These are phyloP conservation scores for Cheirogaleus major DNA, from an alignment of 2,797 vertebrate genomes.

Conservation along the genomic window DNA sequence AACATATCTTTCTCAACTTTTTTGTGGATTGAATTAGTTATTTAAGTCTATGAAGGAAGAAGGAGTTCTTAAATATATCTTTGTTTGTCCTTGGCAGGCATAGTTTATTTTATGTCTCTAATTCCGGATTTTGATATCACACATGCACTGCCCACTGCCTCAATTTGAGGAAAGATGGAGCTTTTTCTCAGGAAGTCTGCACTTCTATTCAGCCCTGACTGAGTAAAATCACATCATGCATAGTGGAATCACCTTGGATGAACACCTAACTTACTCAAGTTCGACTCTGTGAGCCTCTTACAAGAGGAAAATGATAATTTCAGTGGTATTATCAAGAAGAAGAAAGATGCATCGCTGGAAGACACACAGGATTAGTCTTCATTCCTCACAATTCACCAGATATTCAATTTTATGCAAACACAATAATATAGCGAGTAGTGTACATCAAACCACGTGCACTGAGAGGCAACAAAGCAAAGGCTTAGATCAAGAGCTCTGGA, in stretches of 20 bases:
- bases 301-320: background rate
- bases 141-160: background rate
- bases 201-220: background rate
- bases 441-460: fast-evolving
- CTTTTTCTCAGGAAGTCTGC: background rate
- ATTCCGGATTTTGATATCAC: background rate
- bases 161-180: background rate
- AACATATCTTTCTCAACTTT: background rate
- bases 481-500: background rate
- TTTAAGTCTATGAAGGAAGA: background rate
- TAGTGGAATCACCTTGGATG: background rate
- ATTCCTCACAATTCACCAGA: background rate
- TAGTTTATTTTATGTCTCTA: background rate
- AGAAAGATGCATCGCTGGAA: background rate
- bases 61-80: background rate
- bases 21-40: background rate
- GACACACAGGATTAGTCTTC: background rate
- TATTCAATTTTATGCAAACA: background rate
- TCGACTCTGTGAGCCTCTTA: background rate
- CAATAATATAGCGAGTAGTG: background rate
- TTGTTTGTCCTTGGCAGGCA: background rate
- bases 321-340: background rate
- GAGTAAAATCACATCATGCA: background rate
- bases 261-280: background rate
- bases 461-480: background rate